Evolutionary conservation across 2,888 invertebrate species (phyloP).

Genomic region (Formica aserva): DNA sequence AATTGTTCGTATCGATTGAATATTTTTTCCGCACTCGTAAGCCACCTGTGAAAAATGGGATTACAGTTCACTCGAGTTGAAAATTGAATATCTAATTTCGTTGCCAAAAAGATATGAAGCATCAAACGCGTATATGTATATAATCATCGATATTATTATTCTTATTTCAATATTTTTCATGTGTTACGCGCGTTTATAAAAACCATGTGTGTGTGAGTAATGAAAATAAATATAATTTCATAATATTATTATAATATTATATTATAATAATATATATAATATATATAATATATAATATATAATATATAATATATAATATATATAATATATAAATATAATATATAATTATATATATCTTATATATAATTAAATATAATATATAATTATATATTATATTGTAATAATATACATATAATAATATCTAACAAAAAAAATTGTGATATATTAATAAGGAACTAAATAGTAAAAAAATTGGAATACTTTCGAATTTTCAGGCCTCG

Average conservation of each 20-base stretch:
- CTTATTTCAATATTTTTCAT: background rate
- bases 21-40: conserved; percentile 11
- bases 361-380: too few species aligned
- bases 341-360: too few species aligned
- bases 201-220: too few species aligned
- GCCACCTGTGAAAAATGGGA: conserved; percentile 10
- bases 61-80: background rate
- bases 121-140: background rate
- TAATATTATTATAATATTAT: background rate
- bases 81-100: conserved; percentile 29
- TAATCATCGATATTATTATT: background rate
- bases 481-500: conserved; percentile 14
- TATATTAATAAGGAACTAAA: conserved; percentile 7
- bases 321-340: too few species aligned
- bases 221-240: background rate
- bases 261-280: too few species aligned
- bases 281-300: too few species aligned
- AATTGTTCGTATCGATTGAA: conserved; percentile 12
- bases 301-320: too few species aligned
- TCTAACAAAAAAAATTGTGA: background rate
- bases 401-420: background rate
- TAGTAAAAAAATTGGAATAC: background rate
- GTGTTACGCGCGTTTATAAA: background rate
- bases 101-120: background rate
- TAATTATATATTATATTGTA: too few species aligned